Evolutionary conservation across 1,140 invertebrate species (phyloP).

Genomic region (Ceratina calcarata): DNA sequence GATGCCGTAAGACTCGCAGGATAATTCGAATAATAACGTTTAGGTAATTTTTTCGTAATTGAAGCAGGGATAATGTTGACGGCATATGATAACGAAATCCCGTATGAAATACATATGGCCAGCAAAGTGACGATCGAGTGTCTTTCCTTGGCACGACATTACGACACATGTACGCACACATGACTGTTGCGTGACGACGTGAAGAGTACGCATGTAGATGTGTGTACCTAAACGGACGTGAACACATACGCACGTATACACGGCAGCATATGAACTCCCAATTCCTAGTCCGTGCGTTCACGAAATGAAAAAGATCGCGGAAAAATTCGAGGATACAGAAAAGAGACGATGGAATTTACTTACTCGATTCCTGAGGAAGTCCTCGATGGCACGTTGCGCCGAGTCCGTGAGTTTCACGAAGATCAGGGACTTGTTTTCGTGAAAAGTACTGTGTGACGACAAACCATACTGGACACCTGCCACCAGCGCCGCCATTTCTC

Average conservation of each 20-base stretch:
- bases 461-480: constrained; percentile 97
- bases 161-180: constrained; percentile 63
- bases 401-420: constrained; percentile 98
- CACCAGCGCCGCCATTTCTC: constrained; percentile 95
- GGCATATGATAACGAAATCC: constrained; percentile 48
- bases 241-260: constrained; percentile 17
- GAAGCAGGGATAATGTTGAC: not conserved
- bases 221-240: constrained; percentile 2
- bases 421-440: constrained; percentile 93
- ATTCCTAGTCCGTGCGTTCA: constrained; percentile 44
- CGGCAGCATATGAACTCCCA: not conserved
- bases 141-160: constrained; percentile 65
- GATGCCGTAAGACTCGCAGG: not conserved
- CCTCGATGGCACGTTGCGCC: constrained; percentile 93
- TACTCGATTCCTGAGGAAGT: constrained; percentile 92
- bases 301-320: not conserved
- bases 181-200: constrained; percentile 38
- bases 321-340: not conserved
- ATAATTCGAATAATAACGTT: not conserved
- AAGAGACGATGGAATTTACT: constrained; percentile 74
- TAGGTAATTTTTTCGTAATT: not conserved
- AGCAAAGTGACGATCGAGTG: constrained; percentile 55
- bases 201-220: not conserved
- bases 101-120: constrained; percentile 55
- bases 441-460: constrained; percentile 92